Base-by-base conservation (phyloP, 1,140 invertebrate genomes). In the Drosophila nigromelanica region DNA sequence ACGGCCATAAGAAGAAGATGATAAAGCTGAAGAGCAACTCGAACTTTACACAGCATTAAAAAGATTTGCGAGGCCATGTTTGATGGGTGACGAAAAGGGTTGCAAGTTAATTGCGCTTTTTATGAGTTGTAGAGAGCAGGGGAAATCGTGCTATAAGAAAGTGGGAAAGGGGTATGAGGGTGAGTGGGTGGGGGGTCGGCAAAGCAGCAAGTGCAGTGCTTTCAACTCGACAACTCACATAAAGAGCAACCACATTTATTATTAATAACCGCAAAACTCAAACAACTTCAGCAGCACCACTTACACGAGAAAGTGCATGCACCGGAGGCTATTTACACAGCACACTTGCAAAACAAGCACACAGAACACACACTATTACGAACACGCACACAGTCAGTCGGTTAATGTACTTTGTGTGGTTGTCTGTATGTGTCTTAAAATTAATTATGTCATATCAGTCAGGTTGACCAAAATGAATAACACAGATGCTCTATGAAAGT, bases 161-260 rank as follows among this genome's bases (percentile, higher is more conserved):
- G 4, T 5, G 15, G 12, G 37, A 10, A 10, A 2, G 7, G 33
- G 33, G 7, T 8, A 35, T 18, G 10, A 27, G 12, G 54, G n/a
- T n/a, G n/a, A n/a, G n/a, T n/a, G n/a, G n/a, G n/a, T n/a, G n/a
- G n/a, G n/a, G n/a, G n/a, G n/a, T n/a, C n/a, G n/a, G n/a, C n/a
- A n/a, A n/a, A n/a, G 55, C 47, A 68, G 51, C 15, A 39, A 62
- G 24, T 63, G 66, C 66, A 62, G 54, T 72, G 27, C 47, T 42
- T 59, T 58, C 50, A 56, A 45, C 55, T 54, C 50, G 48, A 50
- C 60, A 37, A 54, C 50, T 59, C 56, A 78, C 73, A 83, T 78
- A 80, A 86, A 87, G 86, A 73, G 81, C 81, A 87, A 77, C 78
- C 77, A 79, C 80, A 87, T 87, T 87, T 82, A 87, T 87, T 87